These are phyloP conservation scores for Plutella xylostella DNA, from an alignment of 2,888 invertebrate species.

Conservation along the genomic window DNA sequence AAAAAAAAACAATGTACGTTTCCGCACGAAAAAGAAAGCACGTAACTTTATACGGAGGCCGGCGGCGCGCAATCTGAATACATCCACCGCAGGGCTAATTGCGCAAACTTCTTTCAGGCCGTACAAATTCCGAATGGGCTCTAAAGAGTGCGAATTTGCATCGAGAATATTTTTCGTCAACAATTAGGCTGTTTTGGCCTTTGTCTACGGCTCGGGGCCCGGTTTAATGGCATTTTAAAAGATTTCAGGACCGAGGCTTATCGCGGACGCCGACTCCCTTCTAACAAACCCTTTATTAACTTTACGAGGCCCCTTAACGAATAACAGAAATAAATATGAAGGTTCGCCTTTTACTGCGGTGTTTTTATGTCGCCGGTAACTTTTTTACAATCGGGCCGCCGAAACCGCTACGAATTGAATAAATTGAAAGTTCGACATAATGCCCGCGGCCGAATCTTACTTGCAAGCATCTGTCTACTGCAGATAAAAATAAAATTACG, in stretches of 20 bases:
- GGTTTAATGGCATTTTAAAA: constrained; percentile 69
- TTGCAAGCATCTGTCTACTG: background rate
- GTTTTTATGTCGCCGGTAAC: constrained; percentile 40
- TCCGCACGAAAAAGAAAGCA: no score
- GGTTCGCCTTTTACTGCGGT: constrained; percentile 44
- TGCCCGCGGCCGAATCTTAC: background rate
- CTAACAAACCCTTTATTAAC: constrained; percentile 65
- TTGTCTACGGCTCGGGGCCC: constrained; percentile 60
- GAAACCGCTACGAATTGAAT: no score
- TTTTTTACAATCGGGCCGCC: constrained; percentile 37
- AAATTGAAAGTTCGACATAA: no score
- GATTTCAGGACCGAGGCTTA: constrained; percentile 60
- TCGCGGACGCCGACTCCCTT: constrained; percentile 56
- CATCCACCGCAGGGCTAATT: constrained; percentile 46
- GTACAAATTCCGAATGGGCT: constrained; percentile 64
- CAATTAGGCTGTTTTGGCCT: constrained; percentile 59
- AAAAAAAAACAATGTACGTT: no score
- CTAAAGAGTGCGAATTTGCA: constrained; percentile 67
- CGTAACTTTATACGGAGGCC: no score
- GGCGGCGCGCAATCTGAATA: constrained; percentile 22
- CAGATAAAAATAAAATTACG: no score
- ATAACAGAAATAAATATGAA: constrained; percentile 66
- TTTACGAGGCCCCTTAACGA: constrained; percentile 60
- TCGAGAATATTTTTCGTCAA: constrained; percentile 66
- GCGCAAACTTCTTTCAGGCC: constrained; percentile 56